Conservation (phyloP, 2,888 invertebrate species). For the Clostera curtula region DNA sequence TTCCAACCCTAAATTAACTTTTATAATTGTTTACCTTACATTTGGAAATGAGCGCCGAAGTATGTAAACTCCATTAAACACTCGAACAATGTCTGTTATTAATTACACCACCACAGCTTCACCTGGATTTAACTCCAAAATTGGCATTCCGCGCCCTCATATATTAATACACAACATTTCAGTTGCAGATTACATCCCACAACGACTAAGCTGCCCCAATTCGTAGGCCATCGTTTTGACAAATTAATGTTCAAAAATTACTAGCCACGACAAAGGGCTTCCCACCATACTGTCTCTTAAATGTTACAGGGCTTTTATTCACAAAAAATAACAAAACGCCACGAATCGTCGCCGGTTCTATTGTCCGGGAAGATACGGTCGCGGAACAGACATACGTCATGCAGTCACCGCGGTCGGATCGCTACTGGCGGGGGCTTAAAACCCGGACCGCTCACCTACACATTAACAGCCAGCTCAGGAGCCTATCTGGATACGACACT, state of each 20-base stretch:
- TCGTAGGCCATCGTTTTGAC: conserved; percentile 30
- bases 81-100: conserved; percentile 39
- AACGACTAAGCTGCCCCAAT: conserved; percentile 38
- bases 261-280: conserved; percentile 35
- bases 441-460: conserved; percentile 64
- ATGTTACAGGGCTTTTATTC: conserved; percentile 56
- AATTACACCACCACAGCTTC: conserved; percentile 47
- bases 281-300: conserved; percentile 42
- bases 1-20: too few species aligned
- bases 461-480: conserved; percentile 39
- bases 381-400: conserved; percentile 56
- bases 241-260: conserved; percentile 41
- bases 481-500: conserved; percentile 31
- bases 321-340: conserved; percentile 64
- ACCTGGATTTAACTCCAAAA: conserved; percentile 32
- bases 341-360: conserved; percentile 56
- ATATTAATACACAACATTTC: conserved; percentile 30
- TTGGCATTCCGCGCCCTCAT: conserved; percentile 21
- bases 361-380: conserved; percentile 40
- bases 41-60: conserved; percentile 17
- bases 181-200: conserved; percentile 28
- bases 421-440: conserved; percentile 70
- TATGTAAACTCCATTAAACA: conserved; percentile 47
- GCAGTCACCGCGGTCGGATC: conserved; percentile 56
- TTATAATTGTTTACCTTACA: conserved; percentile 30